These are phyloP conservation scores for Pararge aegeria DNA, from an alignment of 1,140 invertebrate species.

Conservation along the genomic window DNA sequence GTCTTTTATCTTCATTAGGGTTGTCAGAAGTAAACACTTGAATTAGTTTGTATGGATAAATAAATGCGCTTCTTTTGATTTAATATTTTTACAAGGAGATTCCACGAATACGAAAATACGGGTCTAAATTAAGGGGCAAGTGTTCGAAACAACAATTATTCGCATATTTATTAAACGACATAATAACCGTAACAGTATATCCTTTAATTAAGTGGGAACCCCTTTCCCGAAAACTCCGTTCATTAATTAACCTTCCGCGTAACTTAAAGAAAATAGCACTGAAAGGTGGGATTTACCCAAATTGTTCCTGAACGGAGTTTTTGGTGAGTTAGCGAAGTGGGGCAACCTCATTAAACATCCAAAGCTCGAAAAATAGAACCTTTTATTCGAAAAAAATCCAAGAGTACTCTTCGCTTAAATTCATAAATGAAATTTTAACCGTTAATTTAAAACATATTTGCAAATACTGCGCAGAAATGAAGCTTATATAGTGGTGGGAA, in stretches of 20 bases:
- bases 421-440: too few species aligned
- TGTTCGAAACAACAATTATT: neutral
- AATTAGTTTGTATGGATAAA: too few species aligned
- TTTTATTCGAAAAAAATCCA: neutral
- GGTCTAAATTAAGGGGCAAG: too few species aligned
- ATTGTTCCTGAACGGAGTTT: neutral
- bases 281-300: slow-evolving; percentile 1
- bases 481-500: too few species aligned
- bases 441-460: too few species aligned
- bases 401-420: too few species aligned
- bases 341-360: neutral
- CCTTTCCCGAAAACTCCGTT: neutral
- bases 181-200: slow-evolving; percentile 4
- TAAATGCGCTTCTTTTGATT: too few species aligned
- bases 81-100: too few species aligned
- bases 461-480: too few species aligned
- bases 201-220: slow-evolving; percentile 3
- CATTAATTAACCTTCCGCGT: slow-evolving; percentile 8
- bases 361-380: neutral
- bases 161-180: neutral
- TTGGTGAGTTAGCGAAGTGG: neutral
- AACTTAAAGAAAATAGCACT: slow-evolving; percentile 10
- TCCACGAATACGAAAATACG: too few species aligned
- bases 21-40: too few species aligned
- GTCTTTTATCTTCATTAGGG: too few species aligned